These are phyloP conservation scores for Spatulosminthurus flaviceps DNA, from an alignment of 2,888 invertebrate genomes.

Conservation along the genomic window DNA sequence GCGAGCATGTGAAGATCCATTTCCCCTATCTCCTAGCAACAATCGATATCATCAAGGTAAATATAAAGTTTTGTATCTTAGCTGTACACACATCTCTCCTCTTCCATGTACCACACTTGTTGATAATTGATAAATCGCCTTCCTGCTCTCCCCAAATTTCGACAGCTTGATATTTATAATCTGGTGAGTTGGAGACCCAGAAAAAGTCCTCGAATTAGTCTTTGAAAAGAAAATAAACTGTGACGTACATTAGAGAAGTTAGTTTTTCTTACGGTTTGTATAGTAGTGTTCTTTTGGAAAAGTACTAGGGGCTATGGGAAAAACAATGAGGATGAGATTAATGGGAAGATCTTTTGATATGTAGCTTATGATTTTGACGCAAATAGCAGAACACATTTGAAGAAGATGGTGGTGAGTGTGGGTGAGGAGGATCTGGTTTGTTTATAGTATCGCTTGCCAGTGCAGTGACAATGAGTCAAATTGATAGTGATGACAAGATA, in stretches of 20 bases:
- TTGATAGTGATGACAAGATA: neutral
- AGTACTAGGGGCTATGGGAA: neutral
- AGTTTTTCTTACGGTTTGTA: too few species aligned
- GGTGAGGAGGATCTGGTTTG: neutral
- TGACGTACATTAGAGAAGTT: too few species aligned
- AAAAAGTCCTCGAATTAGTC: too few species aligned
- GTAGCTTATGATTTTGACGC: neutral
- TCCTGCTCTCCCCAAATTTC: too few species aligned
- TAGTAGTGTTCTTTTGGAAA: too few species aligned
- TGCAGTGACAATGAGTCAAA: neutral
- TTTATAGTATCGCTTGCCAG: constrained; percentile 10
- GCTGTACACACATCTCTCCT: too few species aligned
- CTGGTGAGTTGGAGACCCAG: too few species aligned
- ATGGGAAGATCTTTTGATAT: neutral
- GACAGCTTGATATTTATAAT: too few species aligned
- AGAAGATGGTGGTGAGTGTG: neutral
- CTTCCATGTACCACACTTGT: too few species aligned
- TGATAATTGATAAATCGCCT: too few species aligned
- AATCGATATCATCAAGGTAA: constrained; percentile 62
- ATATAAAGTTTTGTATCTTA: constrained; percentile 8
- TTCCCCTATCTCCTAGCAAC: constrained; percentile 58
- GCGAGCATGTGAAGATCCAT: constrained; percentile 63
- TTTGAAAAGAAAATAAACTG: too few species aligned
- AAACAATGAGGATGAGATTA: neutral
- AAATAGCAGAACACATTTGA: neutral